phyloP scores from a whole-genome alignment of 1,140 invertebrate species.

The Drosophila suzukii region DNA sequence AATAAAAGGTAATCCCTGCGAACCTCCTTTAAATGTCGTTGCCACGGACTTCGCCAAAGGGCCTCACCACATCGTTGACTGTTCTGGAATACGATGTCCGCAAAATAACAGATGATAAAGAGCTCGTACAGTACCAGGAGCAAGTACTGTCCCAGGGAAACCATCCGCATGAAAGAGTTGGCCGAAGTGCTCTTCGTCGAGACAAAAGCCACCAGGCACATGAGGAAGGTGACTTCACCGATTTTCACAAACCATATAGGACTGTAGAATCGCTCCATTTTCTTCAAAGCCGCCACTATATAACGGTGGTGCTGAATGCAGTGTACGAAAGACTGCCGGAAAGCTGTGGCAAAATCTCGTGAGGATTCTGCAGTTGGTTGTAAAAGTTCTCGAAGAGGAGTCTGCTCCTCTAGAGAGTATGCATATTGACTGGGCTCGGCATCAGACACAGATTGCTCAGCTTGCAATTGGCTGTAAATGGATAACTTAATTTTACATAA shows the following conservation, averaged over 20 bases:
- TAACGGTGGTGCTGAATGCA: slow-evolving; percentile 68
- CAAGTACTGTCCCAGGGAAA: slow-evolving; percentile 71
- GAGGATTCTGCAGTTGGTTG: background rate
- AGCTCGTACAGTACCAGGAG: slow-evolving; percentile 67
- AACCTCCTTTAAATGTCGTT: slow-evolving; percentile 63
- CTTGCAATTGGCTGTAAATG: slow-evolving; percentile 35
- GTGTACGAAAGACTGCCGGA: slow-evolving; percentile 33
- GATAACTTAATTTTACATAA: background rate
- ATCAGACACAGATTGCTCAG: slow-evolving; percentile 52
- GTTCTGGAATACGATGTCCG: slow-evolving; percentile 70
- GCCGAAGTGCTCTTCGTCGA: slow-evolving; percentile 71
- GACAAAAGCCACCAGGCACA: slow-evolving; percentile 75
- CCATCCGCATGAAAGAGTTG: slow-evolving; percentile 70
- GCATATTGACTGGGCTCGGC: slow-evolving; percentile 62
- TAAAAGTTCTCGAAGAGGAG: slow-evolving; percentile 30
- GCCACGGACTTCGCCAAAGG: slow-evolving; percentile 73
- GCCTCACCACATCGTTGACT: slow-evolving; percentile 77
- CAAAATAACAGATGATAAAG: slow-evolving; percentile 78
- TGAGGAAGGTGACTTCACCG: slow-evolving; percentile 67
- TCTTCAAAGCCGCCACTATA: slow-evolving; percentile 46
- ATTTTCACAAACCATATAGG: slow-evolving; percentile 78
- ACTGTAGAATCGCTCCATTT: slow-evolving; percentile 73
- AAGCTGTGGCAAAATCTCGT: slow-evolving; percentile 39
- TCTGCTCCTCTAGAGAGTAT: slow-evolving; percentile 48
- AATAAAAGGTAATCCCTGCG: slow-evolving; percentile 70